A percentile compares a stretch with the other conserved stretches of the same genome.
Evolutionary conservation across 2,113 vertebrate genomes (phyloP).

Genomic region (Piprites chloris): DNA sequence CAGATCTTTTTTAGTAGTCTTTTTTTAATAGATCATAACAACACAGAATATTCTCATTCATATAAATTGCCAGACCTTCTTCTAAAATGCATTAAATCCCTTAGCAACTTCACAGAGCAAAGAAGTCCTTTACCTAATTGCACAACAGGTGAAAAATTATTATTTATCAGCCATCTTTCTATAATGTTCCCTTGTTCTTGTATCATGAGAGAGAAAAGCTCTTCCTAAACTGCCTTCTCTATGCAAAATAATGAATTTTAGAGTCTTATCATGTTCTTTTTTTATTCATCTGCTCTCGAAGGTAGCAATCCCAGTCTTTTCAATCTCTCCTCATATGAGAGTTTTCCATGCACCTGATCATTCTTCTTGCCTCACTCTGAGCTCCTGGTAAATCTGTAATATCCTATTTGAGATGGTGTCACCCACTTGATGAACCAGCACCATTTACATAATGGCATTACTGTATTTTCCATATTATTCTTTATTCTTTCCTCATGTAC

Average conservation of each 20-base stretch:
- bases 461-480: not conserved
- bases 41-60: not conserved
- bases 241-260: constrained; percentile 40
- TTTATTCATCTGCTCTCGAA: constrained; percentile 6
- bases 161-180: not conserved
- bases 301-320: constrained; percentile 11
- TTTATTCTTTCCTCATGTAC: not conserved
- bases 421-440: not conserved
- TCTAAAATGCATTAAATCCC: not conserved
- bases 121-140: not conserved
- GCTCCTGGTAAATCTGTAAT: constrained; percentile 24
- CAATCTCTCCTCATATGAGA: constrained; percentile 1
- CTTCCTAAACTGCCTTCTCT: not conserved
- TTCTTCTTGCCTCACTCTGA: constrained; percentile 26
- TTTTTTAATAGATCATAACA: not conserved
- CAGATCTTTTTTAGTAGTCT: not conserved
- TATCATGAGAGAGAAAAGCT: not conserved
- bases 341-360: not conserved
- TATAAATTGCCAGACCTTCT: not conserved
- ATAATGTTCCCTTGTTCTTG: not conserved
- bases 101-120: not conserved
- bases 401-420: not conserved
- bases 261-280: constrained; percentile 1
- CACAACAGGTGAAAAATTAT: not conserved
- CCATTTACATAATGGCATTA: constrained; percentile 23